Conservation (phyloP, 2,113 vertebrate genomes). For the Pterocles burchelli region DNA sequence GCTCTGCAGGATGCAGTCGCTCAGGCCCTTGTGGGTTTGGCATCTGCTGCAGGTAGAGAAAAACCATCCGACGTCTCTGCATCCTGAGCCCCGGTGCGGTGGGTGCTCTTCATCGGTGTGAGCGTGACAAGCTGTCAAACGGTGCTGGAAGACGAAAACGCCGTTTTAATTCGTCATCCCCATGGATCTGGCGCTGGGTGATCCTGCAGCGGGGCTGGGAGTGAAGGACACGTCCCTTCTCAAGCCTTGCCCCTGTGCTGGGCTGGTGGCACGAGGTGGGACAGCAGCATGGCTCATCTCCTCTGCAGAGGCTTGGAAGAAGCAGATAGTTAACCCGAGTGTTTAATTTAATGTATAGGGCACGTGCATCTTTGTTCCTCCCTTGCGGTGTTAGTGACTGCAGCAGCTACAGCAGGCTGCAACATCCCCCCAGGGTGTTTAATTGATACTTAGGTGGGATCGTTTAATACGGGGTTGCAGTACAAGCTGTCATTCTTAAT, state of each 20-base stretch:
- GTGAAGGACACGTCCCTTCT: not conserved
- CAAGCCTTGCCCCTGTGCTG: not conserved
- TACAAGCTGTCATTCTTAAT: not conserved
- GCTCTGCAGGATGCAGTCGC: not conserved
- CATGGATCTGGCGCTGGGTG: not conserved
- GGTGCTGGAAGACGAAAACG: not conserved
- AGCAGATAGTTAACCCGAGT: not conserved
- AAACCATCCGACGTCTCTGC: rapidly evolving
- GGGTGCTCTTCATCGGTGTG: not conserved
- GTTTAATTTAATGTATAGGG: not conserved
- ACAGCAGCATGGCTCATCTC: not conserved
- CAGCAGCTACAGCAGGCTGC: not conserved
- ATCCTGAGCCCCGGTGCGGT: rapidly evolving
- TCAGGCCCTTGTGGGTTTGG: not conserved
- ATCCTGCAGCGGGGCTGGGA: not conserved
- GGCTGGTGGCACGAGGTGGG: not conserved
- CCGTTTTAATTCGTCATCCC: not conserved
- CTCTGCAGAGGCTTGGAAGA: not conserved
- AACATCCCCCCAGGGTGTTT: not conserved
- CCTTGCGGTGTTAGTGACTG: not conserved
- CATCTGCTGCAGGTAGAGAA: not conserved
- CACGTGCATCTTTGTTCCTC: not conserved
- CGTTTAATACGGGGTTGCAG: not conserved
- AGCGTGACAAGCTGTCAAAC: not conserved
- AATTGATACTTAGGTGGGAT: not conserved